phyloP scores from a whole-genome alignment of 2,888 invertebrate species.

The Actias luna region DNA sequence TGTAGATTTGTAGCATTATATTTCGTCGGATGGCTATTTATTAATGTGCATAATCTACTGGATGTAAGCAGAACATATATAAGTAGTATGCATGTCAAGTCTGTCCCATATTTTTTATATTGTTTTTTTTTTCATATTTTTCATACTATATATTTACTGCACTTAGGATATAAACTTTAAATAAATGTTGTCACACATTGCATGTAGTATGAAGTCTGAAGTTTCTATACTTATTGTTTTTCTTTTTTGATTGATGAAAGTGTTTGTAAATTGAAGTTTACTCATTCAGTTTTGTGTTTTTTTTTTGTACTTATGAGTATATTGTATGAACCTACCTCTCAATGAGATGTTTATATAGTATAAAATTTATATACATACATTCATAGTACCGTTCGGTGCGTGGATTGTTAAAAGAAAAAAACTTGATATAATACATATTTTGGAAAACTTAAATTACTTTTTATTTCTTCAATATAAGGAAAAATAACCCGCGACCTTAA shows the following conservation, averaged over 20 bases:
- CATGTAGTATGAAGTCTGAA: constrained; percentile 29
- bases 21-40: constrained; percentile 39
- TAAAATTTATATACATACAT: constrained; percentile 48
- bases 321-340: constrained; percentile 52
- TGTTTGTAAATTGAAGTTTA: constrained; percentile 26
- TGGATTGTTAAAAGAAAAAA: constrained; percentile 65
- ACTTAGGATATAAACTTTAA: constrained; percentile 13
- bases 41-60: constrained; percentile 23
- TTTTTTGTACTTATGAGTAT: constrained; percentile 48
- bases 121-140: constrained; percentile 17
- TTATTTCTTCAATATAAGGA: constrained; percentile 25
- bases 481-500: background rate
- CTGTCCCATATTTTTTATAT: constrained; percentile 21
- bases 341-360: constrained; percentile 41
- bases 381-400: constrained; percentile 58
- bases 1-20: constrained; percentile 31
- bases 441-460: constrained; percentile 40
- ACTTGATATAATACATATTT: constrained; percentile 66
- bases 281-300: constrained; percentile 37
- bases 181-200: background rate
- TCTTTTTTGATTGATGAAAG: constrained; percentile 31
- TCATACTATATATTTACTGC: too few relatives aligned
- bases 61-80: background rate
- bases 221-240: constrained; percentile 37
- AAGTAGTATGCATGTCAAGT: background rate